Evolutionary conservation across 2,888 invertebrate species (phyloP), one percentile per base, ranked within the genome.

Genomic region (Himalopsyche anomala): DNA sequence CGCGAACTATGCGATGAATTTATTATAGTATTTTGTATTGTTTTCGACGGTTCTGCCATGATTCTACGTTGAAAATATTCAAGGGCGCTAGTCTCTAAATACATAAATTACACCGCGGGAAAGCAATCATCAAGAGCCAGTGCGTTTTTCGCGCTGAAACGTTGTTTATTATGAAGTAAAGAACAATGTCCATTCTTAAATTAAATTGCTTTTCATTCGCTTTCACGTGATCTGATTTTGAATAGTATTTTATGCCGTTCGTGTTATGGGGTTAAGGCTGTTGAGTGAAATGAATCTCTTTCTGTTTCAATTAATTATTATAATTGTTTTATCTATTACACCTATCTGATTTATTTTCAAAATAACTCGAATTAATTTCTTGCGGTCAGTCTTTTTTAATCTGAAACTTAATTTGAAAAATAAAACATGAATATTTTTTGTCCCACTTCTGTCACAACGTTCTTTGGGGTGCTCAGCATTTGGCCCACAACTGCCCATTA

Each of bases 101-200:
- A 74, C 74, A 74, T 74, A 74, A 74, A 74, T 74, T 74, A 74
- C 74, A 74, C 74, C 38, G 74, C 74, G 74, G 74, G 74, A 74
- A 69, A 74, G 51, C 36, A 36, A 28, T 28, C 19, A 74, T 74
- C 36, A 74, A 74, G 74, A 74, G 36, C 12, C 38, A 4, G 12
- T 38, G 74, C 36, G 15, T 74, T 74, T 74, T 74, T 74, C 36
- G 74, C 74, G 11, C 36, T 74, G 28, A 74, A 74, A 36, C 74
- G 12, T 74, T 74, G 28, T 28, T 74, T 74, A 74, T 74, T 38
- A 74, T 74, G 74, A 38, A 74, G 74, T 36, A 15, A 74, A 36
- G 36, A 74, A 28, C 19, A 74, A 19, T 74, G 74, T 74, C 38
- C 38, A 74, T 74, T 74, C 74, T 19, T 12, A 74, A 74, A 74